phyloP scores from a whole-genome alignment of 2,888 invertebrate species.

The Graphium colonna region DNA sequence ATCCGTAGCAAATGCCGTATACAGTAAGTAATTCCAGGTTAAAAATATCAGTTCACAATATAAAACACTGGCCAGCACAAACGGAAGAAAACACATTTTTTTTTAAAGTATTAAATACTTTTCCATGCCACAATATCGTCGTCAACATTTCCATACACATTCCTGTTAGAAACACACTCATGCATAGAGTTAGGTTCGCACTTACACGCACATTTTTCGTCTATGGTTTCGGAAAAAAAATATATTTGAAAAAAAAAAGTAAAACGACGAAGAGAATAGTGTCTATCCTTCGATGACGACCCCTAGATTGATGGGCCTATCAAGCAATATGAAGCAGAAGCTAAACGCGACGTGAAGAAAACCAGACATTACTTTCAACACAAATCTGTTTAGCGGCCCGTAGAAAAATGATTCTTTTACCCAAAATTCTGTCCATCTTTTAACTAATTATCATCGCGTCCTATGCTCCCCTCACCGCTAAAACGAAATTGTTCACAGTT shows the following conservation, averaged over 20 bases:
- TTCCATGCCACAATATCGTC: constrained; percentile 16
- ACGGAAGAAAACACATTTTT: not conserved
- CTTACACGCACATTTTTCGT: constrained; percentile 23
- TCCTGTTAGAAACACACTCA: constrained; percentile 58
- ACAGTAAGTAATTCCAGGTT: not conserved
- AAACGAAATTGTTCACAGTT: constrained; percentile 71
- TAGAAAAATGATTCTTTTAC: constrained; percentile 59
- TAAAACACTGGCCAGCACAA: constrained; percentile 1
- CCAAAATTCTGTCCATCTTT: constrained; percentile 57
- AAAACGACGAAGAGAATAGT: constrained; percentile 34
- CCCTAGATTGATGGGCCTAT: constrained; percentile 46
- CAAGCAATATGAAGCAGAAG: constrained; percentile 61
- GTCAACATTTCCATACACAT: constrained; percentile 37
- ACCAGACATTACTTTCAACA: constrained; percentile 47
- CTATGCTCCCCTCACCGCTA: constrained; percentile 78
- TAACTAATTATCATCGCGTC: constrained; percentile 60
- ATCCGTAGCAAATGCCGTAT: not conserved
- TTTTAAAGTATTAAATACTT: constrained; percentile 2
- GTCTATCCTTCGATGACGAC: constrained; percentile 52
- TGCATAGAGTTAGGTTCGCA: constrained; percentile 51
- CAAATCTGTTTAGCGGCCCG: constrained; percentile 47
- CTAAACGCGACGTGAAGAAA: constrained; percentile 52
- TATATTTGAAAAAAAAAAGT: too few relatives aligned
- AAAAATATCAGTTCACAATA: not conserved
- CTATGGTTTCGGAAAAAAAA: constrained; percentile 16